Evolutionary conservation across 1,140 invertebrate genomes (phyloP), one percentile per base, ranked within the genome.

Genomic region (Neuroterus valhalla): DNA sequence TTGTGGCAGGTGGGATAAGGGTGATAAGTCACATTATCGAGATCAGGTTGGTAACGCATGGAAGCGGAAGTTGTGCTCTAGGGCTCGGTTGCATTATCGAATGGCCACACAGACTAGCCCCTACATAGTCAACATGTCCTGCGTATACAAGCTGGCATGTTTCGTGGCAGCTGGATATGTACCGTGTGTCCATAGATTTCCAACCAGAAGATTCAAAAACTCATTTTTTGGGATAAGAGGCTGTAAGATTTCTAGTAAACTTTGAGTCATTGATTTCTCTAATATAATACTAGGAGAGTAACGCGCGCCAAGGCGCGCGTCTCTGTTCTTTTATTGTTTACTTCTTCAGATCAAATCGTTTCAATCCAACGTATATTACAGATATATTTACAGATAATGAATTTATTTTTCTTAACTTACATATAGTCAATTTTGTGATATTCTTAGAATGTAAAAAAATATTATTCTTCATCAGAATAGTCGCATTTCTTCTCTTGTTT

Each of bases 111-210:
- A 66, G 82, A 81, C 84, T 82, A 86, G 82, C 82, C 84, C 78
- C 76, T 83, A 86, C 84, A 85, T 86, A 84, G 84, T 85, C 84
- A 86, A 86, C 84, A 86, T 84, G 79, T 85, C 78, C 83, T 72
- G 78, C 76, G 84, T 23, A 62, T 62, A 62, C 55, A 62, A 62
- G 21, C 55, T 62, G 55, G 55, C 55, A 62, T 62, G 71, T 66
- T 38, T 68, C 46, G 45, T 46, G 66, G 71, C 66, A 66, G 46
- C 71, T 23, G 55, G n/a, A 62, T 62, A 38, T 31, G 10, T 21
- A 23, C 52, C 5, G 14, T 31, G 11, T 38, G 55, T 26, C 23
- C 55, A 38, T 62, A n/a, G 55, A 31, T n/a, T 62, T 62, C n/a
- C 26, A 62, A 15, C 55, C 0, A 62, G 23, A 62, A 62, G 55